Evolutionary conservation across 1,140 invertebrate genomes (phyloP), one percentile per base, ranked within the genome.

Genomic region (Hylaeus anthracinus): DNA sequence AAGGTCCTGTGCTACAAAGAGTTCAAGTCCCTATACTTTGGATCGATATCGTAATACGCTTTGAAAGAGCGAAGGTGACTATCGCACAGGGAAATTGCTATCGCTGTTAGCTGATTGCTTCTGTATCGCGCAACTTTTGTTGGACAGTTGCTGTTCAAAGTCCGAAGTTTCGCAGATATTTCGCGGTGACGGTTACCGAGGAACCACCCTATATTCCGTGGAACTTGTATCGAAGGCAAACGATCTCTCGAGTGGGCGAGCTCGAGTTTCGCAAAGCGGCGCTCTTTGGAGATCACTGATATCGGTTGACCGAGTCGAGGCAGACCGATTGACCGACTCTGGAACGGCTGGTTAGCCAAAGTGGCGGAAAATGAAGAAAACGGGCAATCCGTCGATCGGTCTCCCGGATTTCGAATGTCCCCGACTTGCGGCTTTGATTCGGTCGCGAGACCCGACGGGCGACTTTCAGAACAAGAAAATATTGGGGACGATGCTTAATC

Each of bases 241-340:
- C 67, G 76, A 71, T 78, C 69, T 72, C 39, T 53, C 10, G 76
- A 78, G 67, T 78, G 58, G 67, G 43, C 26, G 48, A 15, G 76
- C 43, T 72, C 15, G 76, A 78, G 76, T 72, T 76, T 76, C 74
- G 65, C 74, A 76, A 76, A 76, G 65, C 76, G 58, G 56, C 10
- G n/a, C 76, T 58, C 76, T 53, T 72, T 51, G 58, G 39, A 60
- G 75, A 78, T 72, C 76, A 41, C n/a, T 60, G 76, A 78, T 72
- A 72, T 78, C 58, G 75, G 75, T 53, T 70, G 45, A 77, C 73
- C 63, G 63, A 75, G 73, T 66, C 48, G 73, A 45, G 48, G 15
- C 51, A 39, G 12, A 67, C 75, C 56, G 67, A 78, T 78, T 63
- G 76, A 72, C 76, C 76, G 69, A 72, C 48, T 72, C 76, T 61